Base-by-base conservation (phyloP, 2,113 vertebrate species). In the Stigmatopora nigra region DNA sequence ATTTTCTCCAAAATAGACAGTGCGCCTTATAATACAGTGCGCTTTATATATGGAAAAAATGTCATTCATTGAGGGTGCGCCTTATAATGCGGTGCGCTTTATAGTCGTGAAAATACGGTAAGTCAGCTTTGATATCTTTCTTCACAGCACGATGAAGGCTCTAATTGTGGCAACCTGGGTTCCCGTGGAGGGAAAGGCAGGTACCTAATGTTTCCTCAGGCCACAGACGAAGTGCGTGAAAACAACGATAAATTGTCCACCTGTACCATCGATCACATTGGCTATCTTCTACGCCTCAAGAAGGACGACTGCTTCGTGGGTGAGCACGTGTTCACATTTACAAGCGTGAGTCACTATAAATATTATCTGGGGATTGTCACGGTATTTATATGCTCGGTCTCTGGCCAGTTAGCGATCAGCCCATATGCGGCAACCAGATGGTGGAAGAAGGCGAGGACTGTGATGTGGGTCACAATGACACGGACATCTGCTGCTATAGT, bases 401-500 rank as follows among this genome's bases (percentile, higher is more conserved):
- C 67, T 20, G 67, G 36, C 6, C 82, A 92, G 92, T 86, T 58
- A 93, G 83, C 8, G 86, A 89, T 64, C 86, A 85, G 53, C 92
- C 92, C 61, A 92, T 91, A 72, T 93, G 92, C 81, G 92, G 92
- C 61, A 94, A 93, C 82, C 90, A 72, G 35, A 91, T 93, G 1
- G 79, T 92, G 10, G 92, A 93, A 74, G 72, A 84, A 0, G 91
- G 78, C 5, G 92, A 94, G 70, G 87, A 92, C 67, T 93, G 92
- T 14, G 92, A 94, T 1, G 79, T 92, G 0, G 92, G 91, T 4
- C 78, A 83, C 47, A 70, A 86, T 1, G 72, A 77, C 25, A 61
- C 65, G 4, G 91, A 94, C 48, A 76, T 67, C 9, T 94, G 92
- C 72, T 93, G 92, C 83, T 88, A 84, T 69, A 87, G 88, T 7